phyloP scores from a whole-genome alignment of 2,113 vertebrate species.

The Pterocles burchelli region DNA sequence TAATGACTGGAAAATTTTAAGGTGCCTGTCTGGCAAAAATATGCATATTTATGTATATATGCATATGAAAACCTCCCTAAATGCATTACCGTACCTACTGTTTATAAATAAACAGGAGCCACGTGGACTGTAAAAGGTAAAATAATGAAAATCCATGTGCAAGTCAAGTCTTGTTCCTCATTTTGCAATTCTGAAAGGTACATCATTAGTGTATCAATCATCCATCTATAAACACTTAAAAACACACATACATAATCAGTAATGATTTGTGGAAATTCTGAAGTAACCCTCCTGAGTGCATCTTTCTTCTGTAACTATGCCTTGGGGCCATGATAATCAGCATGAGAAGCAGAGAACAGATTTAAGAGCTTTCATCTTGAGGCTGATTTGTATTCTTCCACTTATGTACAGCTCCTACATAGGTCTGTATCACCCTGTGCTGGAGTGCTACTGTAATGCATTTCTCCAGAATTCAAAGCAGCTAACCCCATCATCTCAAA shows the following conservation, averaged over 20 bases:
- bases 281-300: constrained; percentile 30
- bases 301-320: constrained; percentile 5
- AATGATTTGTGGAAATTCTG: constrained; percentile 53
- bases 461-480: neutral
- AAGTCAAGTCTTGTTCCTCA: neutral
- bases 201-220: constrained; percentile 2
- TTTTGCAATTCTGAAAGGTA: neutral
- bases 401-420: neutral
- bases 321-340: constrained; percentile 36
- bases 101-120: neutral
- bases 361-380: constrained; percentile 55
- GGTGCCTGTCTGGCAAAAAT: neutral
- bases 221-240: constrained; percentile 4
- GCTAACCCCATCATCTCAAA: neutral
- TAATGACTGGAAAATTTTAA: neutral
- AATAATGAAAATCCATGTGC: constrained; percentile 11
- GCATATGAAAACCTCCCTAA: neutral
- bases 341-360: neutral
- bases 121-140: neutral
- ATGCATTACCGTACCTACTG: neutral
- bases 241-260: constrained; percentile 33
- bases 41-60: neutral
- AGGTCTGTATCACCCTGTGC: neutral
- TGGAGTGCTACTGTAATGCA: neutral
- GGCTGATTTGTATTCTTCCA: constrained; percentile 35